These are phyloP conservation scores for Arizona elegans DNA, from an alignment of 2,113 vertebrate genomes.

Conservation along the genomic window DNA sequence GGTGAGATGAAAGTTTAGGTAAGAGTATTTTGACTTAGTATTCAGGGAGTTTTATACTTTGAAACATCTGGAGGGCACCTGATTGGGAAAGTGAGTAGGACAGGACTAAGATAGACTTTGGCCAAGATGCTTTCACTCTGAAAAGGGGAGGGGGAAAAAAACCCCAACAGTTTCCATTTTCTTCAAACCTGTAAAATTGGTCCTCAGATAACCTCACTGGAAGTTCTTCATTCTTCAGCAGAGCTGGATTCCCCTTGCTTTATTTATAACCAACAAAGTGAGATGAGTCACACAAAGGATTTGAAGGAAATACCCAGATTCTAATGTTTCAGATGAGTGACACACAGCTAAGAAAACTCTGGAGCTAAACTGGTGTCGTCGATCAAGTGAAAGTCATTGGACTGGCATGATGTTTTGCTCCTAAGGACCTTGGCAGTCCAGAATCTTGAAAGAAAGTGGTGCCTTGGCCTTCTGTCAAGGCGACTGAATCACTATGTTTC, in stretches of 20 bases:
- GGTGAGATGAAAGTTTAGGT: not conserved
- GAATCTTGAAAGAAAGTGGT: not conserved
- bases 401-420: not conserved
- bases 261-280: not conserved
- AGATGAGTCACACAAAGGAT: not conserved
- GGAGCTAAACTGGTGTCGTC: not conserved
- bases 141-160: too few species aligned
- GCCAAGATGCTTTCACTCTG: not conserved
- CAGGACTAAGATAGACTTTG: not conserved
- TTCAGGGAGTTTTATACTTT: not conserved
- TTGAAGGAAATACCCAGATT: not conserved
- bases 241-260: not conserved
- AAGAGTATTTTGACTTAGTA: not conserved
- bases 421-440: not conserved
- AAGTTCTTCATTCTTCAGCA: not conserved
- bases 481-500: conserved; percentile 18
- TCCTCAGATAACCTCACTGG: not conserved
- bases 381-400: not conserved
- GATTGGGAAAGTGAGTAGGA: not conserved
- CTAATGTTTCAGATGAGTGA: not conserved
- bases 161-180: not conserved
- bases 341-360: not conserved
- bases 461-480: conserved; percentile 31
- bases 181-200: not conserved
- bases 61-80: not conserved